These are phyloP conservation scores for Aphelenchoides fujianensis DNA, from an alignment of 1,140 invertebrate species.

Conservation along the genomic window DNA sequence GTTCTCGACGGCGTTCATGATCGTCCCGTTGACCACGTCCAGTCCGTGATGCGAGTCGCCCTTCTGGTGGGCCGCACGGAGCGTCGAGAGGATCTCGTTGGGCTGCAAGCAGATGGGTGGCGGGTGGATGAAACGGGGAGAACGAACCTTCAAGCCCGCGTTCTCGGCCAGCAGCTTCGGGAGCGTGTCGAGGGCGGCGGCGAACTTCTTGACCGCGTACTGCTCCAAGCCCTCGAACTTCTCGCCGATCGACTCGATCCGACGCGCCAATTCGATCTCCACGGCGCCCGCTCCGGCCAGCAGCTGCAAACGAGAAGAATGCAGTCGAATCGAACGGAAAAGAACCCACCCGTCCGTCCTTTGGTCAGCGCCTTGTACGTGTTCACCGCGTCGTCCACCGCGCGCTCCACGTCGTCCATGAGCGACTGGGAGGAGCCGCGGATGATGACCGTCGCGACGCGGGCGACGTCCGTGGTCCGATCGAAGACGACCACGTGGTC, in stretches of 20 bases:
- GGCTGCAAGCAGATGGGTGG: slow-evolving; percentile 63
- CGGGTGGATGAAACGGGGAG: neutral
- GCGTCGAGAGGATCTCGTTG: slow-evolving; percentile 80
- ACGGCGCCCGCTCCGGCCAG: slow-evolving; percentile 88
- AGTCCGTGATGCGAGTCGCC: slow-evolving; percentile 80
- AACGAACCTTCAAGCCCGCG: slow-evolving; percentile 73
- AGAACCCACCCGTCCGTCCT: slow-evolving; percentile 61
- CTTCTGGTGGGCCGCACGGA: slow-evolving; percentile 85
- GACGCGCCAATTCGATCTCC: slow-evolving; percentile 86
- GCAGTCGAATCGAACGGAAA: slow-evolving; percentile 28
- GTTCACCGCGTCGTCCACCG: slow-evolving; percentile 97
- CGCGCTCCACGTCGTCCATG: slow-evolving; percentile 97
- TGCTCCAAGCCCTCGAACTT: slow-evolving; percentile 89
- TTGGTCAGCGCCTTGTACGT: slow-evolving; percentile 85
- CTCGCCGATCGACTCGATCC: slow-evolving; percentile 80
- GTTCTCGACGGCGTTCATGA: slow-evolving; percentile 74
- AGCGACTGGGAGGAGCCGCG: slow-evolving; percentile 94
- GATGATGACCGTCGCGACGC: slow-evolving; percentile 86
- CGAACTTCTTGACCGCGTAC: slow-evolving; percentile 92
- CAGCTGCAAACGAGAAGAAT: slow-evolving; percentile 71
- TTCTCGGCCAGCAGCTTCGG: slow-evolving; percentile 91
- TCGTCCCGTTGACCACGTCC: slow-evolving; percentile 75
- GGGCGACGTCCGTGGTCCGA: slow-evolving; percentile 70
- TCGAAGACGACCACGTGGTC: slow-evolving; percentile 87
- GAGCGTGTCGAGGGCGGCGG: slow-evolving; percentile 81